Evolutionary conservation across 2,113 vertebrate genomes (phyloP).

Genomic region (Chloebia gouldiae): DNA sequence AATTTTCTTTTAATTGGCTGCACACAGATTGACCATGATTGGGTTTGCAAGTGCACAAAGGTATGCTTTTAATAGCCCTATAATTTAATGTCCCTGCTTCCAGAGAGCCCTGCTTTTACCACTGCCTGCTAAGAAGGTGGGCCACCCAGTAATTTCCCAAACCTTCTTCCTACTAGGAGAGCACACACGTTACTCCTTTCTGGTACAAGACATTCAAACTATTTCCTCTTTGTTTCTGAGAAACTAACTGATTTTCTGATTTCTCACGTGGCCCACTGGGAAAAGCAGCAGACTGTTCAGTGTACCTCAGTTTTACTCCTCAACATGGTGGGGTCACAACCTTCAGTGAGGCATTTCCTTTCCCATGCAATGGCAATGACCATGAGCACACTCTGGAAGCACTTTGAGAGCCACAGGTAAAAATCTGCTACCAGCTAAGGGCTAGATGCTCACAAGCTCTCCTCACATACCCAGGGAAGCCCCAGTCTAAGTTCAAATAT

Average conservation of each 20-base stretch:
- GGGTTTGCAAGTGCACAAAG: not conserved
- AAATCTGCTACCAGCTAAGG: not conserved
- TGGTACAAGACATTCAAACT: not conserved
- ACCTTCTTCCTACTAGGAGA: not conserved
- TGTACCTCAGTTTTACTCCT: not conserved
- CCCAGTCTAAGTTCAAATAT: not conserved
- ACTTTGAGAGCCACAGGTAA: not conserved
- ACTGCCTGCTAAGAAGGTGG: not conserved
- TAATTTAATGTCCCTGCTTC: not conserved
- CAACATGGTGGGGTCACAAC: rapidly evolving
- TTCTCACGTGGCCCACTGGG: not conserved
- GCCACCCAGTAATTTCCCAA: not conserved
- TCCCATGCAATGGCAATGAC: not conserved
- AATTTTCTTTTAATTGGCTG: not conserved
- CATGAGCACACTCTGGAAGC: not conserved
- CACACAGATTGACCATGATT: not conserved
- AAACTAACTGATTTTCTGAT: not conserved
- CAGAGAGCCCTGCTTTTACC: not conserved
- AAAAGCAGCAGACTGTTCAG: not conserved
- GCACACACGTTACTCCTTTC: not conserved
- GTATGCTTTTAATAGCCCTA: not conserved
- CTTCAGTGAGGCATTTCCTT: not conserved
- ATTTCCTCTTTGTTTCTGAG: not conserved
- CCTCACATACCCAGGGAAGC: not conserved
- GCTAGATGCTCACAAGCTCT: not conserved